Evolutionary conservation across 2,797 vertebrate species (phyloP).

Genomic region (Platalea minor): DNA sequence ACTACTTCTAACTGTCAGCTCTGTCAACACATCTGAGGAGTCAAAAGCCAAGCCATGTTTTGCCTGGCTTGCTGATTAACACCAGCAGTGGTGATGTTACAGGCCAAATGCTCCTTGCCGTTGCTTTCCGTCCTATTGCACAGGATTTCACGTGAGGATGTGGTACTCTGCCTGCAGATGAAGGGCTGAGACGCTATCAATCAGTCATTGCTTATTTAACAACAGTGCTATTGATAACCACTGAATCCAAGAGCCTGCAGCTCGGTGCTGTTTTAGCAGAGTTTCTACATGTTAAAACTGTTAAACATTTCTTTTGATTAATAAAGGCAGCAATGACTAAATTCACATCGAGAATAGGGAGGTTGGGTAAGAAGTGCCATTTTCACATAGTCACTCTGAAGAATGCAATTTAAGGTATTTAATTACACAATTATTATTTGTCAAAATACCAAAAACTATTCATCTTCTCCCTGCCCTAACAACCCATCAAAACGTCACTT

Average conservation of each 20-base stretch:
- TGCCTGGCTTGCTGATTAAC: constrained; percentile 1
- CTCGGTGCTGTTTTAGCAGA: background rate
- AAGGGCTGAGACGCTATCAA: background rate
- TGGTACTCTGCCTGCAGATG: background rate
- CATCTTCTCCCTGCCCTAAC: background rate
- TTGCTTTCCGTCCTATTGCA: background rate
- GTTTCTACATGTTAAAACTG: background rate
- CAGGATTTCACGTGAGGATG: background rate
- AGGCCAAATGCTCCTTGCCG: background rate
- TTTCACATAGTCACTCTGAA: background rate
- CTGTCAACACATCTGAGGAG: constrained; percentile 46
- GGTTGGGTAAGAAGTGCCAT: background rate
- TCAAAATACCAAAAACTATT: background rate
- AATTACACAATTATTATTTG: background rate
- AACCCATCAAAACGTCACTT: background rate
- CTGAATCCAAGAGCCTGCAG: background rate
- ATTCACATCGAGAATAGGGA: background rate
- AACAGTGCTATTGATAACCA: background rate
- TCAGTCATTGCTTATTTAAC: background rate
- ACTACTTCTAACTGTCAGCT: constrained; percentile 7
- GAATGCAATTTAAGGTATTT: background rate
- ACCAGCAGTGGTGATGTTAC: rapidly evolving
- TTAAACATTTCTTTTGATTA: background rate
- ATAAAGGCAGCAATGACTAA: background rate
- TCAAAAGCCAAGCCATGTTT: constrained; percentile 5